Conservation (phyloP, 1,140 invertebrate species). For the Physella acuta region DNA sequence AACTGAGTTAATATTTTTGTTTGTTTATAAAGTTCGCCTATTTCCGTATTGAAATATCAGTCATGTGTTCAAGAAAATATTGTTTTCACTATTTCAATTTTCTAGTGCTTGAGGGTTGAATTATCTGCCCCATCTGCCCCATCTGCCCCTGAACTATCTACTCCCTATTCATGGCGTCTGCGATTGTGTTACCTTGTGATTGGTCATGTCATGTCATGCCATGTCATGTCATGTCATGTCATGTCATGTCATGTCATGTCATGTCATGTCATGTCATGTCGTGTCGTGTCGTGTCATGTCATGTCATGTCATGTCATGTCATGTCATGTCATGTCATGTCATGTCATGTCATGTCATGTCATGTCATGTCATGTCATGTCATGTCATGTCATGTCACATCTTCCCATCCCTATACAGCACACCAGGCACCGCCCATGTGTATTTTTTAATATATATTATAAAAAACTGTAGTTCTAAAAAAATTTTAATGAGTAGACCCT, state of each 20-base stretch:
- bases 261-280: slow-evolving; percentile 5
- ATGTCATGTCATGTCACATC: slow-evolving; percentile 11
- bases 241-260: slow-evolving; percentile 13
- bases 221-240: not conserved
- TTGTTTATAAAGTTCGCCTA: too few species aligned
- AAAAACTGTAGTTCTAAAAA: too few species aligned
- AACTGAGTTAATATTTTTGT: too few species aligned
- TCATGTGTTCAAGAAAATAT: too few species aligned
- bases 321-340: slow-evolving; percentile 15
- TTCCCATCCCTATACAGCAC: not conserved
- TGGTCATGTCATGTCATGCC: not conserved
- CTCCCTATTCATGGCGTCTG: not conserved
- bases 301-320: slow-evolving; percentile 5
- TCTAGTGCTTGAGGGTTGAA: not conserved
- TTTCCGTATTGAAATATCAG: too few species aligned
- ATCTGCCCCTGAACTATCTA: too few species aligned
- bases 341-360: slow-evolving; percentile 16
- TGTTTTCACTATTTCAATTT: too few species aligned
- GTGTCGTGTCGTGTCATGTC: not conserved
- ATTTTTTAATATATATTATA: too few species aligned
- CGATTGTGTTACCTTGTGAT: not conserved
- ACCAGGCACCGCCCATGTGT: too few species aligned
- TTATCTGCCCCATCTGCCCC: not conserved
- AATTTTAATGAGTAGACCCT: too few species aligned
- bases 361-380: slow-evolving; percentile 13